Base-by-base conservation (phyloP, 2,888 invertebrate species). In the Heliconius cydno region DNA sequence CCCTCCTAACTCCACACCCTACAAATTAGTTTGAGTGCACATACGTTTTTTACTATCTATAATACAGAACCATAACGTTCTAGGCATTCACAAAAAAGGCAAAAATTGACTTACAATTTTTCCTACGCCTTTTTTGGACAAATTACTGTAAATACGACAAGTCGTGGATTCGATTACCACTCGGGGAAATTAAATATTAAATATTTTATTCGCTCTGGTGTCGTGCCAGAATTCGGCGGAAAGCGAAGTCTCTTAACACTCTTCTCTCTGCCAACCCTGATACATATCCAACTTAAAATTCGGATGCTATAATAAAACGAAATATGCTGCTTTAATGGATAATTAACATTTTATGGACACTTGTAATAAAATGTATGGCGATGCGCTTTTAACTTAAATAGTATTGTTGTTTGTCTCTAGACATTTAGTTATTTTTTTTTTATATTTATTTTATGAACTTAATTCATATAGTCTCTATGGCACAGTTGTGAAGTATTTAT, bases 11-110 rank as follows among this genome's bases (percentile, higher is more conserved):
- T 83, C 84, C 84, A 83, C 83, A 80, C 88, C 88, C 88, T 86
- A 86, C 88, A 87, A 89, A 90, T 91, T 92, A 90, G 86, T 82
- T 87, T 86, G 86, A 90, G 91, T 91, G 91, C 90, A 87, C 65
- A 74, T 52, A 70, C 38, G 65, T 30, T 71, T 74, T 83, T 79
- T 79, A 79, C 75, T 80, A 63, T 73, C 72, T 72, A 76, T 74
- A 77, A 77, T 41, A 41, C 30, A 65, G 41, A 75, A 75, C 28
- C 63, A 41, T 75, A 41, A 65, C 65, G 63, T 22, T 65, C 28
- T 75, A 75, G 41, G 25, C 41, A 13, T 10, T 41, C 34, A 41
- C 28, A 60, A 65, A 65, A 15, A 19, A 28, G 0, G 9, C 28
- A 41, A 41, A 41, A 75, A 25, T 30, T 63, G 6, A 2, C 1